A percentile compares a stretch with the other conserved stretches of the same genome.
Conservation (phyloP, 2,113 vertebrate species). For the Rhabdomys dilectus region DNA sequence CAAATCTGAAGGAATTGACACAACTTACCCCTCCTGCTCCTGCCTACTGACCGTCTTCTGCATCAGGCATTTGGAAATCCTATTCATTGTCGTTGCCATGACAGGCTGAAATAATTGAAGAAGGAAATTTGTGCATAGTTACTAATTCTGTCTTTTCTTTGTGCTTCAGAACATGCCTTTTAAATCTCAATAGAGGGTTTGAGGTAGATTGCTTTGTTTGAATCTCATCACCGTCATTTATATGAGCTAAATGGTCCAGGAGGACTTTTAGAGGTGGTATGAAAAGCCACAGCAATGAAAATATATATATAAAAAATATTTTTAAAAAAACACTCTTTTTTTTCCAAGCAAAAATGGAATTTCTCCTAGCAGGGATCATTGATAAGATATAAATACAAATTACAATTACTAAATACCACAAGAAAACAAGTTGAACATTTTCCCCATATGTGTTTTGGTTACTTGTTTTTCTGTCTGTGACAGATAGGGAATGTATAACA, state of each 20-base stretch:
- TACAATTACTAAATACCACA: constrained; percentile 34
- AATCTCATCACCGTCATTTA: constrained; percentile 20
- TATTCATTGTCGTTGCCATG: background rate
- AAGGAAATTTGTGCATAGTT: constrained; percentile 19
- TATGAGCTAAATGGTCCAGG: constrained; percentile 26
- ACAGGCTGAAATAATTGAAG: constrained; percentile 6
- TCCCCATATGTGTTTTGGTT: constrained; percentile 15
- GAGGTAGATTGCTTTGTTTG: constrained; percentile 39
- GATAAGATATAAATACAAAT: constrained; percentile 51
- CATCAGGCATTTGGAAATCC: constrained; percentile 26
- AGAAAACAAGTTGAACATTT: background rate
- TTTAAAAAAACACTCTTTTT: background rate
- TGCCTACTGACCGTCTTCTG: background rate
- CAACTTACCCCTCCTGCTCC: background rate
- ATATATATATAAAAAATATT: too few species aligned
- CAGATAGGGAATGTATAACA: constrained; percentile 37
- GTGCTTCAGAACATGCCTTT: constrained; percentile 31
- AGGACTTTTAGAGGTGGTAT: constrained; percentile 13
- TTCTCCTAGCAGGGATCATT: constrained; percentile 11
- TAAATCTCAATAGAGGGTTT: constrained; percentile 7
- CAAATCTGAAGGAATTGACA: background rate
- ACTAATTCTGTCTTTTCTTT: constrained; percentile 27
- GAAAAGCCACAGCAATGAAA: background rate
- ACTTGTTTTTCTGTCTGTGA: constrained; percentile 27
- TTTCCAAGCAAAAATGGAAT: constrained; percentile 50